A percentile compares a stretch with the other conserved stretches of the same genome.
Evolutionary conservation across 2,113 vertebrate genomes (phyloP).

Genomic region (Trichomycterus rosablanca): DNA sequence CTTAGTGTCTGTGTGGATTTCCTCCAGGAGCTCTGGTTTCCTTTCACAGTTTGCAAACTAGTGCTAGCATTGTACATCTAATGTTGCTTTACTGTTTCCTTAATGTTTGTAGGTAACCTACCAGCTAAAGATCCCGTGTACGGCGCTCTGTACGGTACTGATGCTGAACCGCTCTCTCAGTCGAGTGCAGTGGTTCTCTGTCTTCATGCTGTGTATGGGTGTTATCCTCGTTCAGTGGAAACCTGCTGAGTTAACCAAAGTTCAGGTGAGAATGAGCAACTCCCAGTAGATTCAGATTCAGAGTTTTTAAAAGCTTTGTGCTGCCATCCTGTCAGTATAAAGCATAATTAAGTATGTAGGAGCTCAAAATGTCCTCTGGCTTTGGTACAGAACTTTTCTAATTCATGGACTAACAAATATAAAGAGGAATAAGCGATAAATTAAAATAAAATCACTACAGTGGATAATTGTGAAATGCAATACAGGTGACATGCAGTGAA

Average conservation of each 20-base stretch:
- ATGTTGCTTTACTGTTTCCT: background rate
- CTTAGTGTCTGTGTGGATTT: slow-evolving; percentile 12
- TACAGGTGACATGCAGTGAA: too few relatives aligned
- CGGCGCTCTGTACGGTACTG: slow-evolving; percentile 88
- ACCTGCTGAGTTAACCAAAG: slow-evolving; percentile 81
- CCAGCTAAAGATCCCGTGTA: slow-evolving; percentile 96
- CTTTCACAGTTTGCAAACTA: too few relatives aligned
- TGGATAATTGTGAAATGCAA: too few relatives aligned
- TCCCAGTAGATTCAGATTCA: background rate
- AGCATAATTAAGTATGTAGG: too few relatives aligned
- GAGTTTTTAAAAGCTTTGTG: too few relatives aligned
- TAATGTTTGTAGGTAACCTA: slow-evolving; percentile 80
- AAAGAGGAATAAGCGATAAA: too few relatives aligned
- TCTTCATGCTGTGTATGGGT: slow-evolving; percentile 88
- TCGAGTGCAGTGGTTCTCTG: slow-evolving; percentile 89
- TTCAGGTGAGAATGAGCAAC: slow-evolving; percentile 71
- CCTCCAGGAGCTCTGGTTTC: too few relatives aligned
- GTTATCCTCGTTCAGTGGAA: slow-evolving; percentile 91
- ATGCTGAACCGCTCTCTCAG: slow-evolving; percentile 89
- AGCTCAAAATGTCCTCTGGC: too few relatives aligned
- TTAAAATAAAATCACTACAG: too few relatives aligned
- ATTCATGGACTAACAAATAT: too few relatives aligned
- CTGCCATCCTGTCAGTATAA: too few relatives aligned
- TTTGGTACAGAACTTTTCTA: too few relatives aligned
- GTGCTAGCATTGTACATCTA: background rate